These are phyloP conservation scores for Stictonetta naevosa DNA, from an alignment of 2,113 vertebrate species.

Conservation along the genomic window DNA sequence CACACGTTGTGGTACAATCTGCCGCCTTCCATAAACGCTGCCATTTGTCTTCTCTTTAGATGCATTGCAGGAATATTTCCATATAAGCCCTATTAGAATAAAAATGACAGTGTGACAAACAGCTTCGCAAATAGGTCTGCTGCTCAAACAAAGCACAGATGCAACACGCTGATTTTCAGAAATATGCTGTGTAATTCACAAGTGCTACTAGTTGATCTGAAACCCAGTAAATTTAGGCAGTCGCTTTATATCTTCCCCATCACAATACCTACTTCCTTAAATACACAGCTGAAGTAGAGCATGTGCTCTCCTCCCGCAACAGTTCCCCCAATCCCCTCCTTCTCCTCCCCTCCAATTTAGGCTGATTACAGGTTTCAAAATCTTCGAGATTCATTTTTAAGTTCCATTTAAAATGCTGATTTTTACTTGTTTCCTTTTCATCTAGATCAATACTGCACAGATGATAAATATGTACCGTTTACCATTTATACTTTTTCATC, in stretches of 20 bases:
- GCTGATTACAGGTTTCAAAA: slow-evolving; percentile 56
- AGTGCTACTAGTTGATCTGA: background rate
- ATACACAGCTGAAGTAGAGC: background rate
- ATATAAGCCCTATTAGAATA: slow-evolving; percentile 53
- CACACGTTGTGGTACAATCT: background rate
- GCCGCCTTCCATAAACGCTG: slow-evolving; percentile 35
- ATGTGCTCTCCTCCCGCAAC: background rate
- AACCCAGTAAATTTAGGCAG: background rate
- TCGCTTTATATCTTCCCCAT: slow-evolving; percentile 1
- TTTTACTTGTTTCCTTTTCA: slow-evolving; percentile 64
- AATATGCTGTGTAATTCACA: background rate
- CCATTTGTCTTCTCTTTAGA: slow-evolving; percentile 51
- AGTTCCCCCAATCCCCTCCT: background rate
- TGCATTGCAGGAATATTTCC: slow-evolving; percentile 54
- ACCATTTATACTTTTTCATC: slow-evolving; percentile 15
- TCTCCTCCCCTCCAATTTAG: slow-evolving; percentile 50
- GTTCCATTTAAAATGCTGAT: slow-evolving; percentile 61
- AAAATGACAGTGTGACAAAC: slow-evolving; percentile 60
- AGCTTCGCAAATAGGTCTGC: slow-evolving; percentile 56
- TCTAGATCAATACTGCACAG: slow-evolving; percentile 39
- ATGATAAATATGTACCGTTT: slow-evolving; percentile 42
- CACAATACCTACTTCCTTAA: background rate
- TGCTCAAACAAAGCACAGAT: slow-evolving; percentile 37
- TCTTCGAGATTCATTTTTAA: slow-evolving; percentile 26
- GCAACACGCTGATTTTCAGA: slow-evolving; percentile 7